Conservation (phyloP, 2,113 vertebrate species). For the Pteruthius melanotis region DNA sequence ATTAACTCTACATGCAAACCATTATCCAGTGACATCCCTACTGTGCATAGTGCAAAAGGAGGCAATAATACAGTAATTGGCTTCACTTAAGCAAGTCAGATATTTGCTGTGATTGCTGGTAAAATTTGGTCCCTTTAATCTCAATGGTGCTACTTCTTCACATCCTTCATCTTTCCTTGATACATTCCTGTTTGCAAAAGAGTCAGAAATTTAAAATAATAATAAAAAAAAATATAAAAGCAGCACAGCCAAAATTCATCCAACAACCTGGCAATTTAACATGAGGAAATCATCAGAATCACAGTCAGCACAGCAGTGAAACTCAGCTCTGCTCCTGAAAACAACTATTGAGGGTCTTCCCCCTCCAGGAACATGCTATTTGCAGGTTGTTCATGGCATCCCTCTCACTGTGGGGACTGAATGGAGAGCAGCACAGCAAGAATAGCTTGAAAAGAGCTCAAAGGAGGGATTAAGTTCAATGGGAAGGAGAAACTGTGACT, state of each 20-base stretch:
- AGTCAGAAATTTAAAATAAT: constrained; percentile 1
- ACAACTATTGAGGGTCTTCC: neutral
- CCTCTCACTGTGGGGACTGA: neutral
- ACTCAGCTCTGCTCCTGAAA: neutral
- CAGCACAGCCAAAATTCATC: neutral
- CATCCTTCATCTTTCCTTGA: constrained; percentile 46
- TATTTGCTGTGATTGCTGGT: constrained; percentile 77
- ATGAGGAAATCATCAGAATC: neutral
- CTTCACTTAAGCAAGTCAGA: constrained; percentile 81
- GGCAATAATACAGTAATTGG: constrained; percentile 85
- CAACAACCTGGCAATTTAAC: neutral
- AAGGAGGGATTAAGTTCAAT: neutral
- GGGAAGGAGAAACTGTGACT: neutral
- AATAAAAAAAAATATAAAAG: neutral
- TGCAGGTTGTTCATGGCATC: neutral
- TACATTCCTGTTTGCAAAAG: neutral
- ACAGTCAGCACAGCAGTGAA: neutral
- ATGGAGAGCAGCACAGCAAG: neutral
- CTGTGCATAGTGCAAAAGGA: constrained; percentile 83
- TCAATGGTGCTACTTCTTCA: constrained; percentile 54
- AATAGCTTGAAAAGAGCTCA: neutral
- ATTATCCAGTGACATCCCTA: constrained; percentile 85
- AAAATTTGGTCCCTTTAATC: constrained; percentile 77
- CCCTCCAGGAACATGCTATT: fast-evolving
- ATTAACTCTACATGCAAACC: constrained; percentile 89